These are phyloP conservation scores for Rotaria socialis DNA, from an alignment of 2,888 invertebrate species.

Conservation along the genomic window DNA sequence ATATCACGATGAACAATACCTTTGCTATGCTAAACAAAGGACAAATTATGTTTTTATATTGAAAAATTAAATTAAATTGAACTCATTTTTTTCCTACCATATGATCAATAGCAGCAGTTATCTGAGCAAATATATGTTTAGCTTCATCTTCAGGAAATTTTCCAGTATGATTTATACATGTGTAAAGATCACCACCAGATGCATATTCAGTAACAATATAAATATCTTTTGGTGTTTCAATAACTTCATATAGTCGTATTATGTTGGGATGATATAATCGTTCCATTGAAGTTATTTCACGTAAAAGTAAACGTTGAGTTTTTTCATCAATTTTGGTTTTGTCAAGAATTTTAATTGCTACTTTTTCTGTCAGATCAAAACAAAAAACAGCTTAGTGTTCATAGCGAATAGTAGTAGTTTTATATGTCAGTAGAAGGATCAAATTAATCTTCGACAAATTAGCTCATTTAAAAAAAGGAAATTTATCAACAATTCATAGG, in stretches of 20 bases:
- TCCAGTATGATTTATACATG: conserved; percentile 69
- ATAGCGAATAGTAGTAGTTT: too few species aligned
- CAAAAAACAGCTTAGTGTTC: too few species aligned
- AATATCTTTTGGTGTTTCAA: conserved; percentile 71
- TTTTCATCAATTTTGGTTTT: conserved; percentile 70
- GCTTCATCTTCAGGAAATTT: conserved; percentile 68
- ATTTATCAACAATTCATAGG: too few species aligned
- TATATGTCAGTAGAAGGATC: too few species aligned
- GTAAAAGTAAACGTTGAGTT: conserved; percentile 67
- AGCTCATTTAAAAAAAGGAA: too few species aligned
- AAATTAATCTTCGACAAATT: too few species aligned
- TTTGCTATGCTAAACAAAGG: conserved; percentile 62
- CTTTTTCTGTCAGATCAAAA: conserved; percentile 63
- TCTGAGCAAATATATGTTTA: conserved; percentile 68
- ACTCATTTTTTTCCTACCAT: conserved; percentile 58
- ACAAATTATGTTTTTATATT: not conserved
- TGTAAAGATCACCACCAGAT: conserved; percentile 71
- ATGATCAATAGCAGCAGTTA: conserved; percentile 70
- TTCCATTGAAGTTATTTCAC: conserved; percentile 71
- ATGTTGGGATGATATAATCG: conserved; percentile 71
- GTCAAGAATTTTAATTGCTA: conserved; percentile 72
- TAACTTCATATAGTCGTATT: conserved; percentile 64
- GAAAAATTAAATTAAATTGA: not conserved
- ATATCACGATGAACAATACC: conserved; percentile 74
- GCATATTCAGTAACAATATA: conserved; percentile 74